A percentile compares a stretch with the other conserved stretches of the same genome.
Conservation (phyloP, 2,113 vertebrate genomes). For the Atrichornis clamosus region DNA sequence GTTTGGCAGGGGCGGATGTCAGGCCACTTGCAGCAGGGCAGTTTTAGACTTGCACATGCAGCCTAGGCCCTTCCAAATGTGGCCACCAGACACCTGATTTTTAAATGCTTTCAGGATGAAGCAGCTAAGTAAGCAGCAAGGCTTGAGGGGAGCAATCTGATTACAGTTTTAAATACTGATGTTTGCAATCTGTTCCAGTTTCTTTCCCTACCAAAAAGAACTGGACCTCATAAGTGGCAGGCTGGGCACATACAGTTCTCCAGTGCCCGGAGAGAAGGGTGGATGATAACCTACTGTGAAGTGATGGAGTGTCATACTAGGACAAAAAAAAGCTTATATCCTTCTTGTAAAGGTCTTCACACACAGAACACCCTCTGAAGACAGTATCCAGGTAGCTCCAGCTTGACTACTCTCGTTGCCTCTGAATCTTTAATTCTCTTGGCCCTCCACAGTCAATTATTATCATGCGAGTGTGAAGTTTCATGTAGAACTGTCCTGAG, state of each 20-base stretch:
- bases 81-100: not conserved
- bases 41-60: not conserved
- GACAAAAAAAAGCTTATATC: not conserved
- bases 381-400: not conserved
- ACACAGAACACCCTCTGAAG: not conserved
- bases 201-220: not conserved
- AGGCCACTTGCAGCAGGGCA: not conserved
- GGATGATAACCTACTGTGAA: not conserved
- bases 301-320: not conserved
- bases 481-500: not conserved
- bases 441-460: accelerated
- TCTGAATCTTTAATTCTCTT: not conserved
- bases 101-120: not conserved
- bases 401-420: not conserved
- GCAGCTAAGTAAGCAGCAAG: not conserved
- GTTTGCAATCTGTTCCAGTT: not conserved
- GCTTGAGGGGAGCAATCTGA: not conserved
- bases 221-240: not conserved
- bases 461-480: not conserved
- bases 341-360: not conserved
- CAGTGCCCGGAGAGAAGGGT: not conserved
- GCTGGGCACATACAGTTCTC: not conserved
- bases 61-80: not conserved
- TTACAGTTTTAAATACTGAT: not conserved
- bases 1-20: not conserved